Evolutionary conservation across 2,888 invertebrate genomes (phyloP), one percentile per base, ranked within the genome.

Genomic region (Macrosoma leucophasiata): DNA sequence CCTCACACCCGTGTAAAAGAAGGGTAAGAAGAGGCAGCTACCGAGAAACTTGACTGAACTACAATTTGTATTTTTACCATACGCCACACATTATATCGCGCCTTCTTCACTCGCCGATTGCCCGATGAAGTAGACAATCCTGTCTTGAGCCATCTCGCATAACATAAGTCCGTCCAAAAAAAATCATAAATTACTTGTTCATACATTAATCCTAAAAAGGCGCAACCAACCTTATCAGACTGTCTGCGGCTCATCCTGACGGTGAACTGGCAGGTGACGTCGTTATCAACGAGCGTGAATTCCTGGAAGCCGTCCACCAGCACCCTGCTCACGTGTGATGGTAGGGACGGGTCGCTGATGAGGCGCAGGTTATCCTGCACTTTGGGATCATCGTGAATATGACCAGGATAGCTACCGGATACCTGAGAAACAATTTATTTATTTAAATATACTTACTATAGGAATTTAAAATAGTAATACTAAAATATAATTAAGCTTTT

Each of bases 211-310:
- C n/a, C n/a, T n/a, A n/a, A n/a, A n/a, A n/a, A n/a, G n/a, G n/a
- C n/a, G n/a, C n/a, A n/a, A 33, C 66, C 61, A 46, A 79, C 79
- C 44, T 52, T 58, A n/a, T 50, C 46, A 10, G 56, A 62, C 8
- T 50, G 43, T 10, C 57, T 56, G 27, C 56, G 45, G 15, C 47
- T 53, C 20, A 79, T 41, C 9, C 48, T 66, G 9, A 73, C 62
- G 15, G 55, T 66, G 41, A 85, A 84, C 4, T 46, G 55, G 54
- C 85, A 85, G 12, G 61, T 56, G 3, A 77, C 73, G 6, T 78
- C 75, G n/a, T 59, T 68, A 20, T 79, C 71, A 0, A 46, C 42
- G 3, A 85, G 53, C 0, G 62, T 62, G 45, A 84, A 73, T 47
- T 72, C 72, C 34, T 82, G 76, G 32, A 52, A 54, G 0, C 81